Base-by-base conservation (phyloP, 2,888 invertebrate genomes). In the Lagria hirta region DNA sequence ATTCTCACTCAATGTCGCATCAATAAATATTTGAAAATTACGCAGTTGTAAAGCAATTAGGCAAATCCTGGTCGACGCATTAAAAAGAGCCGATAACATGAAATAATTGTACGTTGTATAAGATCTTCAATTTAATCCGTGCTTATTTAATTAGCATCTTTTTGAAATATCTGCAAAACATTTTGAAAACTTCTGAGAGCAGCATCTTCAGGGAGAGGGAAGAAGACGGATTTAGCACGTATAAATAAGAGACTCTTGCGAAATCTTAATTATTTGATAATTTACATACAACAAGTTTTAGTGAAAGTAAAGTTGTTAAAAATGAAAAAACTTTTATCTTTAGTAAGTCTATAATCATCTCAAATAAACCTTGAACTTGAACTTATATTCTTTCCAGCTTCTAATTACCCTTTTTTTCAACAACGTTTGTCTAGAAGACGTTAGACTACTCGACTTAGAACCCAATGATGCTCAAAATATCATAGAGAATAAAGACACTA, bases 381-480 rank as follows among this genome's bases (percentile, higher is more conserved):
- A 15, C 7, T 14, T 10, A 13, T 29, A n/a, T 8, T 29, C 16
- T 15, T 34, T 16, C 15, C 8, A 14, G 7, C 11, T 14, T 26
- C 40, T 13, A 32, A 11, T 38, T 28, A 32, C 48, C 16, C 26
- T 49, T 12, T 22, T 35, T 12, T 43, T 29, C 18, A n/a, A 5
- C 10, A n/a, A n/a, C n/a, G n/a, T 14, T 17, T 26, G 4, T 26
- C 14, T n/a, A n/a, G 77, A 74, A 61, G 75, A 76, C 51, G 70
- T 76, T n/a, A 71, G 77, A 23, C 66, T 74, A 49, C 60, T 75
- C 11, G 73, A 78, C 57, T 69, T 79, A 22, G 71, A 76, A 34
- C 78, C 79, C 10, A 73, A 74, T 49, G 77, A 79, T 59, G 79
- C 72, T 1, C 66, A 70, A 51, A 72, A 76, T 41, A 65, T 71